These are phyloP conservation scores for Erpornis zantholeuca DNA, from an alignment of 2,113 vertebrate genomes.

Conservation along the genomic window DNA sequence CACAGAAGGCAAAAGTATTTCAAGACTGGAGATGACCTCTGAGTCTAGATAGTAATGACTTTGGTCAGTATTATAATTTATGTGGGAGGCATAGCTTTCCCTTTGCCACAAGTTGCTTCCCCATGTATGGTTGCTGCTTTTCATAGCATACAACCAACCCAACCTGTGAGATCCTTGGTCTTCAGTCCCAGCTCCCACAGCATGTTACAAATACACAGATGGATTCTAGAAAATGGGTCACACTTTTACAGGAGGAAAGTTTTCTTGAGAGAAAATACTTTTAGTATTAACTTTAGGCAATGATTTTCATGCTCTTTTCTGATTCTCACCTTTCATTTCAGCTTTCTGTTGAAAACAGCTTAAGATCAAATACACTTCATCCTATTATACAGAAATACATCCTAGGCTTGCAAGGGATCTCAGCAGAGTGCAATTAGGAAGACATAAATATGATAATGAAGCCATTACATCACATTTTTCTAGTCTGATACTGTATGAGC, in stretches of 20 bases:
- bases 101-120: neutral
- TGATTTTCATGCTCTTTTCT: neutral
- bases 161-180: neutral
- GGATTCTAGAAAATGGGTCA: neutral
- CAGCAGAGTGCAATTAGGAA: slow-evolving; percentile 16
- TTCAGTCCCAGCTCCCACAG: neutral
- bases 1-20: neutral
- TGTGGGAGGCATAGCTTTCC: neutral
- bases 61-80: neutral
- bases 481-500: neutral
- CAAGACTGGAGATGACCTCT: neutral
- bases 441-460: slow-evolving; percentile 28
- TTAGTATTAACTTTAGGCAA: neutral
- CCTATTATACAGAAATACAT: slow-evolving; percentile 7
- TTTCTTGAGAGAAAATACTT: neutral
- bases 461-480: slow-evolving; percentile 2
- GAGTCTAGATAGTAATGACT: neutral
- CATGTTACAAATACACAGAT: neutral
- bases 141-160: neutral
- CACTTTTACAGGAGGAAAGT: neutral
- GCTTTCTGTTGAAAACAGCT: neutral
- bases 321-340: neutral
- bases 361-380: slow-evolving; percentile 25
- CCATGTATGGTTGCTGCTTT: neutral
- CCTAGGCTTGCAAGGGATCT: neutral